A percentile compares a stretch with the other conserved stretches of the same genome.
Evolutionary conservation across 30 jellyfish, hydroid and myxozoan genomes (phyloP).

Genomic region (Chrysaora quinquecirrha): DNA sequence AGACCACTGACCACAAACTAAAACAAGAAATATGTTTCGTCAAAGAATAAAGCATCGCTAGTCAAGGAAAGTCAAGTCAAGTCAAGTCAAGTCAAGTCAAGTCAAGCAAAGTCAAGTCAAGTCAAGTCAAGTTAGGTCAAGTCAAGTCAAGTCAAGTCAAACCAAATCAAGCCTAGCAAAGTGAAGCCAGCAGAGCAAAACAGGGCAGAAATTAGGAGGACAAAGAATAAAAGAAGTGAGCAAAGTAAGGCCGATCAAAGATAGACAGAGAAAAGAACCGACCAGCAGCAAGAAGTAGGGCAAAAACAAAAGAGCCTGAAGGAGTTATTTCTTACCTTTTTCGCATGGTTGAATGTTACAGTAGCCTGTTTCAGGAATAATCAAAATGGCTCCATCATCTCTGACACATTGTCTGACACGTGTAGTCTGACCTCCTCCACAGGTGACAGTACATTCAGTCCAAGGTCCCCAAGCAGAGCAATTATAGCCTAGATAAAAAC

Average conservation of each 20-base stretch:
- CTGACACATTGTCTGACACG: constrained; percentile 43
- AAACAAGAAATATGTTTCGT: neutral
- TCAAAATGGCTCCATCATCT: constrained; percentile 22
- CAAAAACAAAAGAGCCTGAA: neutral
- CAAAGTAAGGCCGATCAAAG: too few species aligned
- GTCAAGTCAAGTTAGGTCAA: neutral
- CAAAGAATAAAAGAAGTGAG: too few species aligned
- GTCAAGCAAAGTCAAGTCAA: neutral
- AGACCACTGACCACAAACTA: constrained; percentile 99
- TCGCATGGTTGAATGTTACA: constrained; percentile 87
- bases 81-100: neutral
- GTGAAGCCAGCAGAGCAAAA: neutral
- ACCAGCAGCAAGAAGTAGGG: too few species aligned
- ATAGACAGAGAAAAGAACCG: too few species aligned
- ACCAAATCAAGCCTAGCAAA: neutral
- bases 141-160: too few species aligned
- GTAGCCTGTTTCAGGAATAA: constrained; percentile 37
- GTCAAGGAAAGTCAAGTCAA: neutral
- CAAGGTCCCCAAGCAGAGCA: constrained; percentile 56
- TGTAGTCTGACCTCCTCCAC: constrained; percentile 51
- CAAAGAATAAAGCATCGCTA: too few species aligned
- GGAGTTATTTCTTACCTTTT: constrained; percentile 43
- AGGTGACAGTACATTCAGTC: constrained; percentile 60
- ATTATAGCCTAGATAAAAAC: too few species aligned
- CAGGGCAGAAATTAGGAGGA: too few species aligned